Evolutionary conservation across 2,888 invertebrate species (phyloP).

Genomic region (Ormyrus nitidulus): DNA sequence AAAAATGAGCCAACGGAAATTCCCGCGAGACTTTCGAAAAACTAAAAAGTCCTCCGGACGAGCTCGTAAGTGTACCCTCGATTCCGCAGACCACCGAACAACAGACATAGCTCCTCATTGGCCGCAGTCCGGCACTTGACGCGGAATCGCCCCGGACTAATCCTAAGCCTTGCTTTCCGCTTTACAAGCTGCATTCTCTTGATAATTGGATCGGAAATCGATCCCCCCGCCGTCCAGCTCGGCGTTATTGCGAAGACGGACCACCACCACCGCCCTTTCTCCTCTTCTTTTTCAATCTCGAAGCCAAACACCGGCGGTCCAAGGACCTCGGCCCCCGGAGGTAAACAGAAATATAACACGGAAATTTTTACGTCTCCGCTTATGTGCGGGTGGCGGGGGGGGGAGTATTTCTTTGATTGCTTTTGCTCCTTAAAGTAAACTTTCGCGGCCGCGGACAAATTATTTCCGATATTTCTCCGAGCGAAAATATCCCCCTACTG

Average conservation of each 20-base stretch:
- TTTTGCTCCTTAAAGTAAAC: constrained; percentile 47
- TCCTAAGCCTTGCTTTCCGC: constrained; percentile 51
- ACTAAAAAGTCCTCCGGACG: too few relatives aligned
- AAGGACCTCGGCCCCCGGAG: constrained; percentile 22
- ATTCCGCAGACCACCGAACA: too few relatives aligned
- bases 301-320: constrained; percentile 45
- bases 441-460: constrained; percentile 29
- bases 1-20: too few relatives aligned
- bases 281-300: constrained; percentile 45
- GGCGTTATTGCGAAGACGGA: constrained; percentile 55
- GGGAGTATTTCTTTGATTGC: constrained; percentile 40
- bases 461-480: constrained; percentile 50
- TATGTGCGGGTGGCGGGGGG: neutral
- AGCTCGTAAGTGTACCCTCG: too few relatives aligned
- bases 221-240: constrained; percentile 59
- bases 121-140: too few relatives aligned
- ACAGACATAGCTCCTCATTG: too few relatives aligned
- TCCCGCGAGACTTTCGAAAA: too few relatives aligned
- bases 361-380: constrained; percentile 18
- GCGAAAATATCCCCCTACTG: constrained; percentile 18
- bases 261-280: neutral
- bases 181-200: constrained; percentile 70
- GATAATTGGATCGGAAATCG: constrained; percentile 73
- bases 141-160: too few relatives aligned
- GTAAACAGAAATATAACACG: constrained; percentile 47